A percentile compares a stretch with the other conserved stretches of the same genome.
These are phyloP conservation scores for Charina bottae DNA, from an alignment of 2,113 vertebrate genomes.

Conservation along the genomic window DNA sequence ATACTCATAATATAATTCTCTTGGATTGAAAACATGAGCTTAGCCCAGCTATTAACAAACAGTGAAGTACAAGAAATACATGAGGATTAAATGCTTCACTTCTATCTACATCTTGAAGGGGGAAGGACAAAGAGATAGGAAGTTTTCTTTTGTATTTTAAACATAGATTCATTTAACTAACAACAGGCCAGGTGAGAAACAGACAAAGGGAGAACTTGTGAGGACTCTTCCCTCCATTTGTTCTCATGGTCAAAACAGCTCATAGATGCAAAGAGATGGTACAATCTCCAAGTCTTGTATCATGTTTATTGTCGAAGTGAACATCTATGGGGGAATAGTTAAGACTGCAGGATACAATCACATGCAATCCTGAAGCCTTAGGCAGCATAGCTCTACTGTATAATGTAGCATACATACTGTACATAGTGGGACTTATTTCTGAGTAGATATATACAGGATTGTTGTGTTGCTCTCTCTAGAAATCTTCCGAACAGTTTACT, in stretches of 20 bases:
- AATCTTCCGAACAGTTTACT: neutral
- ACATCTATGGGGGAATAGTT: neutral
- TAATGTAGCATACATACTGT: neutral
- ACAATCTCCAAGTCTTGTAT: neutral
- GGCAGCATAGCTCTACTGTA: neutral
- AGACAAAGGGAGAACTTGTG: neutral
- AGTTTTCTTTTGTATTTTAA: neutral
- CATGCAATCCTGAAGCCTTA: neutral
- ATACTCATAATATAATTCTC: neutral
- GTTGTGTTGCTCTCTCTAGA: neutral
- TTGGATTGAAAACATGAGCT: neutral
- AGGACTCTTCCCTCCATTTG: neutral
- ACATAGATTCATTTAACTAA: neutral
- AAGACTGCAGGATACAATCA: neutral
- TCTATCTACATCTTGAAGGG: neutral
- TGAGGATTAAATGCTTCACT: neutral
- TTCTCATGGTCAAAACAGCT: neutral
- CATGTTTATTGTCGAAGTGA: neutral
- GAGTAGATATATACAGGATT: neutral
- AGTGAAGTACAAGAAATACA: neutral
- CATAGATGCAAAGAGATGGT: neutral
- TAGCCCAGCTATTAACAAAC: neutral
- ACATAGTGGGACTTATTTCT: neutral
- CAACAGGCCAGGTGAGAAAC: neutral
- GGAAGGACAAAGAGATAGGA: neutral